phyloP scores from a whole-genome alignment of 2,113 vertebrate genomes.

The Lipotes vexillifer region DNA sequence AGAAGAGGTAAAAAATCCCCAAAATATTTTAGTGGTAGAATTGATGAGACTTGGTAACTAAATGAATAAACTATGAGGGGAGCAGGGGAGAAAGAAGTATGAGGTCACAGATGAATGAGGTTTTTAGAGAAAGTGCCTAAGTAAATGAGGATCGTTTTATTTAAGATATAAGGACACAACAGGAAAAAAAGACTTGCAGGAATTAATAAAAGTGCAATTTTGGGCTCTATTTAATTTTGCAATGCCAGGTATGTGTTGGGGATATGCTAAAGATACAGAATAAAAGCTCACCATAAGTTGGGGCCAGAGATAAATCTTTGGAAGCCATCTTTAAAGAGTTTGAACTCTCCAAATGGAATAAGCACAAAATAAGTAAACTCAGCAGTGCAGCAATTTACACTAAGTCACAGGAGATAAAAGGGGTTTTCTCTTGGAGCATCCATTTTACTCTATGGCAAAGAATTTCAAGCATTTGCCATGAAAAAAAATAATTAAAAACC shows the following conservation, averaged over 20 bases:
- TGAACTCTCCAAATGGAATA: not conserved
- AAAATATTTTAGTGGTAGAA: not conserved
- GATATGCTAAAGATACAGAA: not conserved
- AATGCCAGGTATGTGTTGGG: not conserved
- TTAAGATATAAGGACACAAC: not conserved
- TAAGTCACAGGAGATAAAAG: not conserved
- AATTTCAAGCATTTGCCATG: not conserved
- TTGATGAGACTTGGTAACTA: not conserved
- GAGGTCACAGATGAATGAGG: not conserved
- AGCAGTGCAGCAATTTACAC: not conserved
- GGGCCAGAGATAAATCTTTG: not conserved
- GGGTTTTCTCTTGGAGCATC: not conserved
- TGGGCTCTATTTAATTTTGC: not conserved
- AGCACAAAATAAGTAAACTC: not conserved
- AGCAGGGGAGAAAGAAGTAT: not conserved
- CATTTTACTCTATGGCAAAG: not conserved
- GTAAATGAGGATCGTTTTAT: not conserved
- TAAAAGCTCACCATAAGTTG: not conserved
- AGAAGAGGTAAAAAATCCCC: not conserved
- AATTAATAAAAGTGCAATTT: not conserved
- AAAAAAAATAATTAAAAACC: not conserved
- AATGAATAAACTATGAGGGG: not conserved
- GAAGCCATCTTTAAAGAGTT: not conserved
- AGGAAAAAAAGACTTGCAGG: not conserved
- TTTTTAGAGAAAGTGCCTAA: not conserved